Base-by-base conservation (phyloP, 2,888 invertebrate genomes). In the Darwinula stevensoni region DNA sequence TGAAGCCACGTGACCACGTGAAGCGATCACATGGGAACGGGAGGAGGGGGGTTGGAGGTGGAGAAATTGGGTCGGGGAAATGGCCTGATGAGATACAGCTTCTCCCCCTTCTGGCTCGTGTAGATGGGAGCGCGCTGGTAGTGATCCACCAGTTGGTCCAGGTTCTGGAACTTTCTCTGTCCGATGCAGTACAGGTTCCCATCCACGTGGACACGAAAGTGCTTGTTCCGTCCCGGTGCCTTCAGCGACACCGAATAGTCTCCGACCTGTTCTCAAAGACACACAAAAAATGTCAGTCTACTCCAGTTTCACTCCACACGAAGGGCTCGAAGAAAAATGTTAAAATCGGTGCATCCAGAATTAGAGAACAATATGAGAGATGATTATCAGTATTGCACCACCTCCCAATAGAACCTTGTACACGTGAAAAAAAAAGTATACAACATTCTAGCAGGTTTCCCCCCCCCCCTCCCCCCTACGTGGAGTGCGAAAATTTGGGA, bases 61-160 rank as follows among this genome's bases (percentile, higher is more conserved):
- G n/a, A n/a, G n/a, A n/a, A n/a, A n/a, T n/a, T n/a, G n/a, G 22
- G 22, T 22, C 27, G 14, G 32, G 80, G 80, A 50, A 97, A 64
- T 40, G 94, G 72, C 46, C 86, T 72, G 47, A 91, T 78, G 44
- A 97, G 66, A 60, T 82, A 97, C 36, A 97, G 63, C 57, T 88
- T 91, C 58, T 97, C 94, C 44, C 86, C 86, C 54, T 80, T 76
- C 53, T 82, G 82, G 60, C 82, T 84, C 47, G 86, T 88, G 59
- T 88, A 97, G 51, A 97, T 97, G 43, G 97, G 94, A 45, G 94
- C 86, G 50, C 80, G 71, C 62, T 86, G 88, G 62, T 97, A 97
- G 59, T 97, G 94, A 50, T 80, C 75, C 44, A 99, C 88, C 43
- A 97, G 64, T 53, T 84, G 84, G 51, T 94, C 88, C 47, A 99